Percentiles rank a stretch among this genome's conserved stretches.
phyloP scores from a whole-genome alignment of 2,888 invertebrate species.

The Polydrusus tereticollis region DNA sequence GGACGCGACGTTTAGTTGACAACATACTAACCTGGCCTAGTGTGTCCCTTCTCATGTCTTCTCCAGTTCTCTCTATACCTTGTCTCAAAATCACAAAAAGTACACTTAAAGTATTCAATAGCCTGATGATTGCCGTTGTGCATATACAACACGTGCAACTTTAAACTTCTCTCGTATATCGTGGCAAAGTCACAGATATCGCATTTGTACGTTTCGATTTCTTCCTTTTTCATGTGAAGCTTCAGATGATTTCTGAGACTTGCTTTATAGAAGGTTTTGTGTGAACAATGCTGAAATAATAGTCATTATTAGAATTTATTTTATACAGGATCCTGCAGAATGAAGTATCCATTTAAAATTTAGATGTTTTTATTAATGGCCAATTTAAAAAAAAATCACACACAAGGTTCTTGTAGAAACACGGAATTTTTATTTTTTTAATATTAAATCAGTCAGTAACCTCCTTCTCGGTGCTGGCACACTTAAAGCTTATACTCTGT shows the following conservation, averaged over 20 bases:
- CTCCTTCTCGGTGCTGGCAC: no score
- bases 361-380: no score
- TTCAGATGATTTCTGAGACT: constrained; percentile 28
- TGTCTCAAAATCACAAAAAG: constrained; percentile 31
- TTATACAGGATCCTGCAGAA: no score
- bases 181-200: constrained; percentile 31
- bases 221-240: constrained; percentile 37
- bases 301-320: no score
- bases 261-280: constrained; percentile 37
- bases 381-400: no score
- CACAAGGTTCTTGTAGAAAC: no score
- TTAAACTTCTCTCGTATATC: constrained; percentile 30
- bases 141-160: constrained; percentile 31
- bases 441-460: no score
- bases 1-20: no score
- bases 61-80: constrained; percentile 34
- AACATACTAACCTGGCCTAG: constrained; percentile 17
- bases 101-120: constrained; percentile 35
- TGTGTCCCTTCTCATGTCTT: constrained; percentile 29
- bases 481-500: no score
- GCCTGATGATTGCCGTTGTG: constrained; percentile 33
- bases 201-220: constrained; percentile 36
- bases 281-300: constrained; percentile 31
- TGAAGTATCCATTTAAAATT: no score
- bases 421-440: no score